Conservation (phyloP, 35 echinoderm and acorn worm species). For the Diadema setosum region DNA sequence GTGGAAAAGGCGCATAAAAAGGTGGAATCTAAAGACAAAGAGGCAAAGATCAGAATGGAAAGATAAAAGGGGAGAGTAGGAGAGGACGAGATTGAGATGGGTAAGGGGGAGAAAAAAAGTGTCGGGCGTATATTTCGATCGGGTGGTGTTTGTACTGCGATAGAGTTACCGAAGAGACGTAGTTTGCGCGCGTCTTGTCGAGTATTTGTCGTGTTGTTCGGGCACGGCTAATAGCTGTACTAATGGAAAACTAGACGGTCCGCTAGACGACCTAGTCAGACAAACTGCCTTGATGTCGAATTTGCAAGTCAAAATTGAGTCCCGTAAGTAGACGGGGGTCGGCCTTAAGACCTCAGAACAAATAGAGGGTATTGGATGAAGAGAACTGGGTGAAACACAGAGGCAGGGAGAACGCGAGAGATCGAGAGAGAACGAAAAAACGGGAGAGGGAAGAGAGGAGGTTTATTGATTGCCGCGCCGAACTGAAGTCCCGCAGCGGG, state of each 20-base stretch:
- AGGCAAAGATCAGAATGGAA: too few species aligned
- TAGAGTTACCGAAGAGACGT: neutral
- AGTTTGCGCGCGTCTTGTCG: neutral
- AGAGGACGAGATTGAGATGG: neutral
- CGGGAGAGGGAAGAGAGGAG: neutral
- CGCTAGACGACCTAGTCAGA: neutral
- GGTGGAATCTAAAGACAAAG: too few species aligned
- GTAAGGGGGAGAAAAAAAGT: neutral
- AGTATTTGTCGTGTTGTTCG: conserved; percentile 12
- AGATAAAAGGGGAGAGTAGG: too few species aligned
- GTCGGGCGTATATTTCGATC: conserved; percentile 14
- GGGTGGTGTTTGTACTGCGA: neutral
- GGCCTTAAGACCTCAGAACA: conserved; percentile 9
- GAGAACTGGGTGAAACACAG: neutral
- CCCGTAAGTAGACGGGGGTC: conserved; percentile 24
- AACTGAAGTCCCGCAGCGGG: neutral
- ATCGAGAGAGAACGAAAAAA: neutral
- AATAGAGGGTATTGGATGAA: conserved; percentile 23
- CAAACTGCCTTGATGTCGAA: conserved; percentile 4
- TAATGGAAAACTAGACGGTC: conserved; percentile 16
- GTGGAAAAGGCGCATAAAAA: too few species aligned
- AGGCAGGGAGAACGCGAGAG: neutral
- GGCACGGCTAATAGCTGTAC: neutral
- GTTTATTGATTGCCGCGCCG: conserved; percentile 4
- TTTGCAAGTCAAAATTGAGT: conserved; percentile 35